Percentiles rank a stretch among this genome's conserved stretches.
Conservation (phyloP, 2,888 invertebrate species). For the Melanargia galathea region DNA sequence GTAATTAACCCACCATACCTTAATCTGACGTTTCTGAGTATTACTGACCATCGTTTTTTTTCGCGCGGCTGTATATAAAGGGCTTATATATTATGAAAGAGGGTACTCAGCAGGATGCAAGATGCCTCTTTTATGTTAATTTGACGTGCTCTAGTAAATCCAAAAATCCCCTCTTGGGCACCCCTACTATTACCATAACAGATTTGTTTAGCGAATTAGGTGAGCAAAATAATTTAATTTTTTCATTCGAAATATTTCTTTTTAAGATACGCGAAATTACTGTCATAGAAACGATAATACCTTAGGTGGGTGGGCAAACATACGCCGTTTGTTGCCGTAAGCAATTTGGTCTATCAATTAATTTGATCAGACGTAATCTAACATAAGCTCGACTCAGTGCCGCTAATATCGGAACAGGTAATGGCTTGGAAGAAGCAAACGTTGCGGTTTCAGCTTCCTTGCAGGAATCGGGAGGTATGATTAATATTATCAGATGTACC, state of each 20-base stretch:
- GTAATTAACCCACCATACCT: no score
- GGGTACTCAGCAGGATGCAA: no score
- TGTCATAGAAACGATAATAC: not conserved
- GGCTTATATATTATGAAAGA: no score
- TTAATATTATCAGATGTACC: not conserved
- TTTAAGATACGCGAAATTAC: not conserved
- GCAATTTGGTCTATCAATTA: constrained; percentile 23
- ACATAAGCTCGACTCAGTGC: constrained; percentile 20
- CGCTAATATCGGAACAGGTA: constrained; percentile 50
- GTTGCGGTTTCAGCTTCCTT: constrained; percentile 29
- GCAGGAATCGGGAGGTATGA: constrained; percentile 29
- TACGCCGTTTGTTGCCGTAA: not conserved
- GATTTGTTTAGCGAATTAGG: no score
- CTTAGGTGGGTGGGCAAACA: not conserved
- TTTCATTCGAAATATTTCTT: not conserved
- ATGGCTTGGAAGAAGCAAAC: constrained; percentile 48
- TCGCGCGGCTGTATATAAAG: no score
- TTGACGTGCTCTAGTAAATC: no score
- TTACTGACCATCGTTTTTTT: no score
- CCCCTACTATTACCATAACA: no score
- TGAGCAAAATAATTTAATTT: no score
- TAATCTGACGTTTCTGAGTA: no score
- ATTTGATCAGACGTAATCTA: constrained; percentile 28
- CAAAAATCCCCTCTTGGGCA: no score
- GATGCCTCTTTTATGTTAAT: no score